Evolutionary conservation across 1,140 invertebrate species (phyloP).

Genomic region (Ylistrum balloti): DNA sequence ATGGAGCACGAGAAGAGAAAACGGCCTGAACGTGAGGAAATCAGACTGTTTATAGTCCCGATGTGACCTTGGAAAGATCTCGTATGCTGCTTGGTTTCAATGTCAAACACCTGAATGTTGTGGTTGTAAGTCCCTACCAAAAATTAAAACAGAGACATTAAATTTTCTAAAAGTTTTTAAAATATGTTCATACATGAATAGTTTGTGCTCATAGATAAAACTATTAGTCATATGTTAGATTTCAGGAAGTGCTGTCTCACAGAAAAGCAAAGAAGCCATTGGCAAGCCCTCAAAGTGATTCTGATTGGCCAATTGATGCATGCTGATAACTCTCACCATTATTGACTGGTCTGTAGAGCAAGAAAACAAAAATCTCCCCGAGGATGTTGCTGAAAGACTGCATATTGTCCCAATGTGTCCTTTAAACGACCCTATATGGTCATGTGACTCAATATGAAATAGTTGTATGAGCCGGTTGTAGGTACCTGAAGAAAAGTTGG

Average conservation of each 20-base stretch:
- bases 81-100: slow-evolving; percentile 66
- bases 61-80: slow-evolving; percentile 73
- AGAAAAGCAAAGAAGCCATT: background rate
- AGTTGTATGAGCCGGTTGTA: slow-evolving; percentile 74
- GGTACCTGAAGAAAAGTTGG: slow-evolving; percentile 64
- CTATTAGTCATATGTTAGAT: background rate
- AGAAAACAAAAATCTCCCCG: slow-evolving; percentile 70
- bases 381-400: slow-evolving; percentile 61
- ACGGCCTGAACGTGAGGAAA: slow-evolving; percentile 68
- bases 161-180: background rate
- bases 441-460: slow-evolving; percentile 63
- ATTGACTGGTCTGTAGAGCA: slow-evolving; percentile 69
- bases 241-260: background rate
- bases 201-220: background rate
- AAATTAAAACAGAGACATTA: slow-evolving; percentile 41
- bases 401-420: slow-evolving; percentile 72
- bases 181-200: background rate
- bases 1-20: slow-evolving; percentile 77
- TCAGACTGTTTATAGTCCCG: slow-evolving; percentile 70
- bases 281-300: background rate
- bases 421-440: slow-evolving; percentile 69
- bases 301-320: background rate
- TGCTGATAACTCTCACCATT: slow-evolving; percentile 62
- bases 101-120: slow-evolving; percentile 76
- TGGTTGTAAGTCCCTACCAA: slow-evolving; percentile 74